Percentiles rank a stretch among this genome's conserved stretches.
phyloP scores from a whole-genome alignment of 2,888 invertebrate genomes.

The Sceliomorpha sp. region DNA sequence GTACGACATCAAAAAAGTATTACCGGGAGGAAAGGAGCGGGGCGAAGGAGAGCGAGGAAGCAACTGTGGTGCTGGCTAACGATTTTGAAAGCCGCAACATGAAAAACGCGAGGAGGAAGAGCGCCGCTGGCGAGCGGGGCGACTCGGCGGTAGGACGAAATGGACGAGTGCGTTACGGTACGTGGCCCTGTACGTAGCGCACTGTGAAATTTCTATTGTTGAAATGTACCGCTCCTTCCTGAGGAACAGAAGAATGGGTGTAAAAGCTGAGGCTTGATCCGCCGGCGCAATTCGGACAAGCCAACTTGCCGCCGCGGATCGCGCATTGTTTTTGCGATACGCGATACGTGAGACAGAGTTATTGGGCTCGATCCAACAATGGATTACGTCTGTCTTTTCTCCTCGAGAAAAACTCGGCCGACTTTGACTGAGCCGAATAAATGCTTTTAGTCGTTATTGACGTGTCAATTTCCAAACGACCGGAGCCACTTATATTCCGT shows the following conservation, averaged over 20 bases:
- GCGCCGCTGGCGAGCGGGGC: neutral
- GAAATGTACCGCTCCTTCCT: conserved; percentile 56
- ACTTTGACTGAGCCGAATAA: too few relatives aligned
- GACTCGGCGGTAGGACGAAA: neutral
- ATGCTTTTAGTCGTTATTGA: too few relatives aligned
- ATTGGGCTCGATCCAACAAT: neutral
- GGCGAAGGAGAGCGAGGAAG: neutral
- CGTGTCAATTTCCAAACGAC: too few relatives aligned
- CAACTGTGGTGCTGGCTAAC: neutral
- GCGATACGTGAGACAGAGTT: too few relatives aligned
- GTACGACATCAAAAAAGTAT: conserved; percentile 14
- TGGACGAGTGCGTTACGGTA: conserved; percentile 16
- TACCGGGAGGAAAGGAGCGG: neutral
- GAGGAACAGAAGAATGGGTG: conserved; percentile 51
- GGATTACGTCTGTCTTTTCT: too few relatives aligned
- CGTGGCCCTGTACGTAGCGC: conserved; percentile 4
- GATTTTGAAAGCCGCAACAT: conserved; percentile 15
- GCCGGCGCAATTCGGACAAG: conserved; percentile 63
- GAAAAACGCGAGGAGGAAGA: conserved; percentile 4
- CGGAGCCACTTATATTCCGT: too few relatives aligned
- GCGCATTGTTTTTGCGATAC: conserved; percentile 67
- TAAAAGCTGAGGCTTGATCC: conserved; percentile 53
- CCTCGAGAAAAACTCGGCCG: too few relatives aligned
- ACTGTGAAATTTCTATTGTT: conserved; percentile 63
- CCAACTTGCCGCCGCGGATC: conserved; percentile 65